Evolutionary conservation across 1,140 invertebrate genomes (phyloP).

Genomic region (Mizuhopecten yessoensis): DNA sequence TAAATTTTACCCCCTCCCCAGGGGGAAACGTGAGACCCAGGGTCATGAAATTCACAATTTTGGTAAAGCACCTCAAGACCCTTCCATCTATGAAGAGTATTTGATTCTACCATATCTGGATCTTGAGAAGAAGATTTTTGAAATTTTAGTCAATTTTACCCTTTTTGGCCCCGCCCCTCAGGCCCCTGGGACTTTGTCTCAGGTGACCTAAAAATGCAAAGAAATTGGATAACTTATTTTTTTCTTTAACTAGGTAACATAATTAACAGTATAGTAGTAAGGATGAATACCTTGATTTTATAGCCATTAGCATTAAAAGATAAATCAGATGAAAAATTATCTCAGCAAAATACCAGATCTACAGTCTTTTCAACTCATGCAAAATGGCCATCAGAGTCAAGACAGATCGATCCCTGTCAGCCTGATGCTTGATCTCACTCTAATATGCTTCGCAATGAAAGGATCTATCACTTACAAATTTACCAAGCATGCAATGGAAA

Average conservation of each 20-base stretch:
- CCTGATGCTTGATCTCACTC: slow-evolving; percentile 4
- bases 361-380: background rate
- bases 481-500: background rate
- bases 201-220: too few relatives aligned
- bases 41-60: too few relatives aligned
- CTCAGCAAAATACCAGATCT: background rate
- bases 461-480: slow-evolving; percentile 10
- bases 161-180: too few relatives aligned
- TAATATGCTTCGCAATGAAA: background rate
- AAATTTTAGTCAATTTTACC: too few relatives aligned
- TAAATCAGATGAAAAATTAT: background rate
- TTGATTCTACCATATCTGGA: too few relatives aligned
- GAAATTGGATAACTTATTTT: background rate
- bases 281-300: background rate
- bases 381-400: background rate
- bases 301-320: background rate
- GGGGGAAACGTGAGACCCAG: too few relatives aligned
- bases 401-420: background rate
- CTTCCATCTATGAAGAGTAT: too few relatives aligned
- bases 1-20: too few relatives aligned
- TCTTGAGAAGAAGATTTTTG: too few relatives aligned
- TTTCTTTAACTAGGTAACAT: background rate
- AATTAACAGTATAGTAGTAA: background rate
- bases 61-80: too few relatives aligned
- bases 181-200: too few relatives aligned